A percentile compares a stretch with the other conserved stretches of the same genome.
Evolutionary conservation across 2,888 invertebrate genomes (phyloP).

Genomic region (Drosophila crucigera): DNA sequence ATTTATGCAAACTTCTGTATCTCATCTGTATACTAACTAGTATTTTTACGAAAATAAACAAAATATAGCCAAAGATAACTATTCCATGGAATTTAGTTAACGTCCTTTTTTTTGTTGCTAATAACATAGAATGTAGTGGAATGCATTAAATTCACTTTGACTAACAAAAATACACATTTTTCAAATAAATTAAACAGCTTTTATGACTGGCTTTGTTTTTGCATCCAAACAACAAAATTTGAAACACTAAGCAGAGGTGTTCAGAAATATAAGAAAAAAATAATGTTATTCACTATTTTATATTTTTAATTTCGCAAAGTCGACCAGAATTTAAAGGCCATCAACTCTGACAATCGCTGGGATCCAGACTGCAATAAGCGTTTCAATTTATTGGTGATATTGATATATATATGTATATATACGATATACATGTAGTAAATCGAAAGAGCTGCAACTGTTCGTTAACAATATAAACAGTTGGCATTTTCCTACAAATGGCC

Average conservation of each 20-base stretch:
- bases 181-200: not conserved
- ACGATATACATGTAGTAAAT: not conserved
- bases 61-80: not conserved
- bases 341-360: not conserved
- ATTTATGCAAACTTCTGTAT: slow-evolving; percentile 8
- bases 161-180: not conserved
- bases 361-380: not conserved
- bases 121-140: no score
- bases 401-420: not conserved
- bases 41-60: not conserved
- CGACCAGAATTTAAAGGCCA: no score
- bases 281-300: not conserved
- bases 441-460: slow-evolving; percentile 1
- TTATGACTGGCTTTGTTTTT: no score
- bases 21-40: not conserved
- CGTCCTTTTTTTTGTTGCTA: not conserved
- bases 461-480: slow-evolving; percentile 5
- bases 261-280: not conserved
- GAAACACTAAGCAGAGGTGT: no score
- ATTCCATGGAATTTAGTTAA: not conserved
- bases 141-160: not conserved
- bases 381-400: not conserved
- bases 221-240: not conserved
- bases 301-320: no score
- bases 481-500: not conserved